Base-by-base conservation (phyloP, 2,113 vertebrate genomes). In the Herpetotheres cachinnans region DNA sequence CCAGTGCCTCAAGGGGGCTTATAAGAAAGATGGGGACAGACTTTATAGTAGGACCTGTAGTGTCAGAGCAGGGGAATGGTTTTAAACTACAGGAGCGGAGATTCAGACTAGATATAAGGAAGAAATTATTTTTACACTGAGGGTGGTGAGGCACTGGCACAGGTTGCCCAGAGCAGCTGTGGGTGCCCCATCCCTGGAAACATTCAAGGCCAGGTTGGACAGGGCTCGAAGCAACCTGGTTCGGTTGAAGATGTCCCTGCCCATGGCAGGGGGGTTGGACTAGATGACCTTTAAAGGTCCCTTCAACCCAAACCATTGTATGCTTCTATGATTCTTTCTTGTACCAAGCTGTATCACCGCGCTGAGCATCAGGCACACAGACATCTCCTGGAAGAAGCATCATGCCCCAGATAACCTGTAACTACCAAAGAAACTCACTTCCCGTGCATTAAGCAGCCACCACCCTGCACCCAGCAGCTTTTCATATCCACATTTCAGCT, bases 261-360 rank as follows among this genome's bases (percentile, higher is more conserved):
- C 6, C 46, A 1, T 0, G 2, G 2, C 22, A 42, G 30, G 55
- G 38, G 17, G 21, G 7, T 11, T 15, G 40, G 2, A n/a, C 9
- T n/a, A 13, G 66, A 0, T 38, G 59, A 2, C 2, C 65, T 13
- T 16, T 4, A 25, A 58, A 58, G 49, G 8, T 54, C 71, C 42
- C 42, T 42, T 42, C 42, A 42, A 42, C 42, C 42, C 20, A 56
- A 46, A 36, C 32, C 9, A 8, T 14, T n/a, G n/a, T n/a, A n/a
- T n/a, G 65, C 47, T 34, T 65, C 36, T 32, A 7, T 7, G 30
- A 17, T 61, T 52, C 14, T 24, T 61, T 44, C 29, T 36, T 44
- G 20, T 25, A 32, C 32, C 67, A 22, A 50, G 44, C 46, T 4
- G 0, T 15, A 54, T 10, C 78, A 54, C 30, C 22, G 2, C 1